Conservation (phyloP, 2,797 vertebrate genomes). For the Acanthiza pusilla region DNA sequence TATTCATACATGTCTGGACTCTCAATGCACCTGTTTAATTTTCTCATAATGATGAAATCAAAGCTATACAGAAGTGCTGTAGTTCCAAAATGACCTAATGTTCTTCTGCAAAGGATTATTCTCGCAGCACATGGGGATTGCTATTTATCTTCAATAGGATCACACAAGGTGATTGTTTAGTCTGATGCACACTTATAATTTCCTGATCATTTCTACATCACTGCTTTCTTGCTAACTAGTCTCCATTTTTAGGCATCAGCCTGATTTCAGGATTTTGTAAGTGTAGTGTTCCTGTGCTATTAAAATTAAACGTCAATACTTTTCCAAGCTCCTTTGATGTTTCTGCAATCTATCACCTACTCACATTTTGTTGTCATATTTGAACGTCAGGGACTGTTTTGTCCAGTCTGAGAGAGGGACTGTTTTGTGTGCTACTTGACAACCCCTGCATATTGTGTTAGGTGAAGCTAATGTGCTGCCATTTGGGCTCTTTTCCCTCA, state of each 20-base stretch:
- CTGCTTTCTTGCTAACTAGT: background rate
- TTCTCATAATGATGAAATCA: background rate
- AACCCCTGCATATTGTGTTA: background rate
- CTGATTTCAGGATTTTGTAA: background rate
- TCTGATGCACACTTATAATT: background rate
- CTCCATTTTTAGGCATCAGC: background rate
- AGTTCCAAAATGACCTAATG: background rate
- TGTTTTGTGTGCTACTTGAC: background rate
- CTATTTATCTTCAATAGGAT: background rate
- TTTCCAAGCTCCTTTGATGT: background rate
- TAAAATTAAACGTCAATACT: background rate
- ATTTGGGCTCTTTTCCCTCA: background rate
- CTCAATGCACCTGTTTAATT: background rate
- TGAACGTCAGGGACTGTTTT: background rate
- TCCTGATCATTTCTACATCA: background rate
- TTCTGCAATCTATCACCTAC: background rate
- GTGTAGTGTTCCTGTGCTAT: background rate
- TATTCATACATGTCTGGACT: background rate
- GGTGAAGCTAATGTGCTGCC: background rate
- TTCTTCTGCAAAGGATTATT: background rate
- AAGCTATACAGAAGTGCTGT: background rate
- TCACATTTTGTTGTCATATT: background rate
- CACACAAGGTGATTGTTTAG: background rate
- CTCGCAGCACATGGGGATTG: background rate
- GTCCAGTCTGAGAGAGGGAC: background rate